Conservation (phyloP, 2,113 vertebrate species). For the Erinaceus europaeus region DNA sequence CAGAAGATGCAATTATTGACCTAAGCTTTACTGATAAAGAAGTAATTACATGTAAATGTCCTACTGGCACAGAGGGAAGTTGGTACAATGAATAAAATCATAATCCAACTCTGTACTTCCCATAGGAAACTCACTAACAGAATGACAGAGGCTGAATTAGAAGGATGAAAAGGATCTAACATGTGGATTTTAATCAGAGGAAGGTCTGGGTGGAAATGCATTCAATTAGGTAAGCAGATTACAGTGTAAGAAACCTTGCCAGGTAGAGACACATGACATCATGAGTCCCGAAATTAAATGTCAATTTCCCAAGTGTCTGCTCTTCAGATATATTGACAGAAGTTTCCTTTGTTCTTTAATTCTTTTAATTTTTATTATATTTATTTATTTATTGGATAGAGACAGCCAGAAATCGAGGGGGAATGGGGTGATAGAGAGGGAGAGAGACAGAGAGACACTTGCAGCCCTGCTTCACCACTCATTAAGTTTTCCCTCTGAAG, state of each 20-base stretch:
- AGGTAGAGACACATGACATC: background rate
- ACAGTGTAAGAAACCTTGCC: background rate
- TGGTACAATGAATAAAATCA: background rate
- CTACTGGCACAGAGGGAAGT: background rate
- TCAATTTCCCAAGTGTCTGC: background rate
- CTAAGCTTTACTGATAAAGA: background rate
- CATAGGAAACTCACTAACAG: background rate
- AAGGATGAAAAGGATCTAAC: background rate
- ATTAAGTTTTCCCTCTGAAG: too few species aligned
- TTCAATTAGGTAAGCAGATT: background rate
- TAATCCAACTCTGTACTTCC: background rate
- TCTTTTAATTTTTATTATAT: too few species aligned
- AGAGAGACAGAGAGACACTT: too few species aligned
- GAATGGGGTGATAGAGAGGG: too few species aligned
- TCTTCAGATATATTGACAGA: too few species aligned
- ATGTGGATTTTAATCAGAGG: background rate
- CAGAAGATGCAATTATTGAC: background rate
- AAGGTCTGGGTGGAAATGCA: background rate
- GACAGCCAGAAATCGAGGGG: too few species aligned
- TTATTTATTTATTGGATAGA: too few species aligned
- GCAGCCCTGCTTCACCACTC: too few species aligned
- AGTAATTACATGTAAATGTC: background rate
- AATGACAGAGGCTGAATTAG: background rate
- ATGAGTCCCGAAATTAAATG: background rate
- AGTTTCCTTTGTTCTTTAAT: too few species aligned